Evolutionary conservation across 1,140 invertebrate species (phyloP).

Genomic region (Drosophila paulistorum): DNA sequence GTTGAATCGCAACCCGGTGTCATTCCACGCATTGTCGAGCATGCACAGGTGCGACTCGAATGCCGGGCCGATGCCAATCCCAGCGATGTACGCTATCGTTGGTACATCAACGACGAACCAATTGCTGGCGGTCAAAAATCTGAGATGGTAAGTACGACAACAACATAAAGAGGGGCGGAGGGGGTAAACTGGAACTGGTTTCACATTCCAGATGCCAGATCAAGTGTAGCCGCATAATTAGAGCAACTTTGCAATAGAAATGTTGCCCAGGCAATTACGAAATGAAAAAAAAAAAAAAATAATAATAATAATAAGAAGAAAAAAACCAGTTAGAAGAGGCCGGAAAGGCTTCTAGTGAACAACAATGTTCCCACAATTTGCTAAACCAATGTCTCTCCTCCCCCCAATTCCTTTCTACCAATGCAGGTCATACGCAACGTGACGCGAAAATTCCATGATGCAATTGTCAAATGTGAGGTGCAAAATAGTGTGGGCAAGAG

Average conservation of each 20-base stretch:
- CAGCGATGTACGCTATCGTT: constrained; percentile 88
- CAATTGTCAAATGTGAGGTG: constrained; percentile 91
- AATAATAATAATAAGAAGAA: neutral
- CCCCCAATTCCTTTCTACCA: neutral
- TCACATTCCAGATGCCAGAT: constrained; percentile 56
- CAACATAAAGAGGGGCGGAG: neutral
- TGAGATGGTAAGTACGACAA: constrained; percentile 84
- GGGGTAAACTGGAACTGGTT: constrained; percentile 26
- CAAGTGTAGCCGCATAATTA: constrained; percentile 64
- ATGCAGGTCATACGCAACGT: constrained; percentile 87
- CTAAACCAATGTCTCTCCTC: constrained; percentile 20
- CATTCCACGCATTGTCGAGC: constrained; percentile 90
- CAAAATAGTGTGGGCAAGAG: constrained; percentile 91
- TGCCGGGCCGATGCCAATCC: constrained; percentile 92
- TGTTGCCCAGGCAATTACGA: constrained; percentile 56
- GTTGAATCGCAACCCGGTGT: constrained; percentile 38
- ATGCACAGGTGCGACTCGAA: constrained; percentile 90
- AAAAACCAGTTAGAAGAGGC: constrained; percentile 58
- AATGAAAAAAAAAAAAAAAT: neutral
- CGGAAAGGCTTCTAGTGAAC: constrained; percentile 54
- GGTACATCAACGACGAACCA: constrained; percentile 88
- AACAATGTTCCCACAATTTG: constrained; percentile 73
- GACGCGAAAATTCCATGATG: constrained; percentile 88
- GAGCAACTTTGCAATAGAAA: constrained; percentile 72
- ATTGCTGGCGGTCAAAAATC: constrained; percentile 86